Evolutionary conservation across 2,113 vertebrate genomes (phyloP), one percentile per base, ranked within the genome.

Genomic region (Globicephala melas): DNA sequence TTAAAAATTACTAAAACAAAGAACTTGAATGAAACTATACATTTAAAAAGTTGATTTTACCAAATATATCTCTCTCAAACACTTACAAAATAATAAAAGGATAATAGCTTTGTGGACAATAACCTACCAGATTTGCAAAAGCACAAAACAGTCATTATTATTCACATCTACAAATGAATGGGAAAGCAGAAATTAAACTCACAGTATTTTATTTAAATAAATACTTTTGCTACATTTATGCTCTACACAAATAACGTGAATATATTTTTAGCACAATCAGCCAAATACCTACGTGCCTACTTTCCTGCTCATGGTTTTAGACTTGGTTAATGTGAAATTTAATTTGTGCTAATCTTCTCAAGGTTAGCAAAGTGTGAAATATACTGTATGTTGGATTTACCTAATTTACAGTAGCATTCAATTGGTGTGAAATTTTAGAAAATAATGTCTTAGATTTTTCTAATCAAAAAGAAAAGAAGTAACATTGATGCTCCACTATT

Each of bases 191-290:
- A 94, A 96, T 96, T 77, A 95, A 84, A 77, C 50, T 62, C 55
- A 73, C 26, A 67, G 3, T 53, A 89, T 97, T 97, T 94, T 96
- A 93, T 87, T 96, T 88, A 58, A 94, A 97, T 33, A 87, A 88
- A 91, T 77, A 89, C 33, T 89, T 98, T 96, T 92, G 76, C 74
- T 73, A 83, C 50, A 94, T 95, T 96, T 95, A 93, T 93, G 76
- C 65, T 89, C 65, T 73, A 58, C 70, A 95, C 67, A 97, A 97
- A 97, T 63, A 95, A 21, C 21, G 93, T 92, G 96, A 98, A 97
- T 97, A 98, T 96, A 97, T 96, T 97, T 93, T 94, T 97, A 98
- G 97, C 96, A 97, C 96, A 98, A 98, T 98, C 98, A 98, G 93
- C 89, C 80, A 98, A 98, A 96, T 91, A 80, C 89, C 63, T 79